A percentile compares a stretch with the other conserved stretches of the same genome.
These are phyloP conservation scores for Leucoraja erinaceus DNA, from an alignment of 2,113 vertebrate species.

Conservation along the genomic window DNA sequence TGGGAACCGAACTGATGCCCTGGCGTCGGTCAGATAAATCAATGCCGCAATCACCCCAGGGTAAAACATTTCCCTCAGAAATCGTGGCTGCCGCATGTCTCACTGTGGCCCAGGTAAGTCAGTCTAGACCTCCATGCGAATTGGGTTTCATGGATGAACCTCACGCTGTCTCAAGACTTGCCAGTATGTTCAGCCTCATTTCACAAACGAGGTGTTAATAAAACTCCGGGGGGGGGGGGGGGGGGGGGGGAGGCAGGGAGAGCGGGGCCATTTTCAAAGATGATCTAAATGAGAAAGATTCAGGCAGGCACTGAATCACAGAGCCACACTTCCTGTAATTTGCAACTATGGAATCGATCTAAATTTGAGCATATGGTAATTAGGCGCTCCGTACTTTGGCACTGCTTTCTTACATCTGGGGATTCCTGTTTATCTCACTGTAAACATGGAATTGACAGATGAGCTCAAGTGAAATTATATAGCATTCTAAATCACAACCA, in stretches of 20 bases:
- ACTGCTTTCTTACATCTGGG: background rate
- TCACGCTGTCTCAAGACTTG: background rate
- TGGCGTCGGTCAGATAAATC: no score
- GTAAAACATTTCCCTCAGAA: no score
- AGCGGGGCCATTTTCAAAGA: background rate
- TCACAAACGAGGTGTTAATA: background rate
- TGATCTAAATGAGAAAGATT: background rate
- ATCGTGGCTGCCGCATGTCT: no score
- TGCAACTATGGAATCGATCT: background rate
- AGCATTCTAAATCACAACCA: background rate
- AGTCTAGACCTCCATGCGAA: background rate
- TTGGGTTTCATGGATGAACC: background rate
- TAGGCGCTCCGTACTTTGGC: background rate
- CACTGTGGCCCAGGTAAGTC: no score
- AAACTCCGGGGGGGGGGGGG: background rate
- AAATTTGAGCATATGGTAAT: conserved; percentile 26
- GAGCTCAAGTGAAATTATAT: conserved; percentile 18
- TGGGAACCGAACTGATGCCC: no score
- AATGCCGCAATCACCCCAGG: no score
- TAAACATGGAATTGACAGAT: background rate
- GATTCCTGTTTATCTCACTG: background rate
- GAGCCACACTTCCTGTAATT: background rate
- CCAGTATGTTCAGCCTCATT: background rate
- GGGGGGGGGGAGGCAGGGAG: no score
- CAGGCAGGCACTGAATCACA: background rate